Base-by-base conservation (phyloP, 2,888 invertebrate species). In the Leptinotarsa rubiginosa region DNA sequence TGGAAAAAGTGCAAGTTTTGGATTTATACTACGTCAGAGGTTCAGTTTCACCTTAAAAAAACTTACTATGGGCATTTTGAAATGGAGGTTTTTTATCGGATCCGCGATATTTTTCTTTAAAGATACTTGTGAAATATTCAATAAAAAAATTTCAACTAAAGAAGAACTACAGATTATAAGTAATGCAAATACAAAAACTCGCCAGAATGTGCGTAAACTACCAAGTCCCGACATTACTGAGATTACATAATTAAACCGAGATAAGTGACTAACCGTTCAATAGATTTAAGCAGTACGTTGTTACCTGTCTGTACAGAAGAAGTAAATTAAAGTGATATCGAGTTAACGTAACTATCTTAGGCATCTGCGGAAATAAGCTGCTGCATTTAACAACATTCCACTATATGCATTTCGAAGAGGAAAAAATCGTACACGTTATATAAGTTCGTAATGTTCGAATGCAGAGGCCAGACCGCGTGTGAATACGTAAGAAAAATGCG, bases 321-420 rank as follows among this genome's bases (percentile, higher is more conserved):
- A 50, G 68, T 72, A 72, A 72, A 72, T 68, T 72, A 67, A 72
- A 62, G 67, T 67, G 72, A 72, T 72, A 71, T 54, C 62, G 64
- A 72, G 67, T 56, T 62, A 67, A 62, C 62, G 62, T 31, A 72
- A 62, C 67, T 62, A 72, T 72, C 72, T 72, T 67, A 50, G 67
- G 67, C 67, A 72, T 72, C 59, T 72, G 66, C 71, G 66, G 71
- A 66, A 72, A 72, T 66, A 72, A 65, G 66, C 62, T 67, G 67
- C 59, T n/a, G 47, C 54, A 25, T 65, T 71, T 65, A 71, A 65
- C 70, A 70, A 67, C 72, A 67, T 72, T 72, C 72, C 67, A 12
- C 62, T 31, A 62, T 62, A 62, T 62, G 62, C 31, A n/a, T 31
- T 67, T 59, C 59, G 50, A 59, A 12, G n/a, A 25, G 22, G 62